phyloP scores from a whole-genome alignment of 2,797 vertebrate genomes.

The Merluccius polli region DNA sequence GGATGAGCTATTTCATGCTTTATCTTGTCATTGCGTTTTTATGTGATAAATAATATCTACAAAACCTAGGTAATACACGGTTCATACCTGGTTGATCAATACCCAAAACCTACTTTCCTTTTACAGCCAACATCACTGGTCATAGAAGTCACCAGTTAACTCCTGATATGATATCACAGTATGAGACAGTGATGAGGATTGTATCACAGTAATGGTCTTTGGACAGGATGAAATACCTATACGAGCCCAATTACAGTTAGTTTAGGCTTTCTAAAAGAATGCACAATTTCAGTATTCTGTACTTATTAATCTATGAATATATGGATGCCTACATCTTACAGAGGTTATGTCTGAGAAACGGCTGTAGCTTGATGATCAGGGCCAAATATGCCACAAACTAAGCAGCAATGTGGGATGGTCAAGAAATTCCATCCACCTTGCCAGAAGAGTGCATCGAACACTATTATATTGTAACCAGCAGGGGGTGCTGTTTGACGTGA shows the following conservation, averaged over 20 bases:
- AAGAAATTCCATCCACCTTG: too few species aligned
- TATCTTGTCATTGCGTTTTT: neutral
- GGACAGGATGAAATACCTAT: neutral
- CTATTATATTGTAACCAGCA: neutral
- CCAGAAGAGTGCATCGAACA: too few species aligned
- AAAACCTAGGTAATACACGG: neutral
- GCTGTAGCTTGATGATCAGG: too few species aligned
- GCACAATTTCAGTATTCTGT: too few species aligned
- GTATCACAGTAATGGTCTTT: neutral
- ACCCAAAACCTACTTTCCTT: neutral
- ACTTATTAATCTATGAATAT: too few species aligned
- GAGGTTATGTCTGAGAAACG: neutral
- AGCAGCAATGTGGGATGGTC: too few species aligned
- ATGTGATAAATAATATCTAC: neutral
- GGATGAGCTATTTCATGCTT: neutral
- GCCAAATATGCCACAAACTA: too few species aligned
- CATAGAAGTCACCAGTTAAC: neutral
- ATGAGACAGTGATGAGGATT: neutral
- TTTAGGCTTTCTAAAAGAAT: neutral
- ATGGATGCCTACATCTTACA: neutral
- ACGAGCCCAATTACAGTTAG: neutral
- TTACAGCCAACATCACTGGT: neutral
- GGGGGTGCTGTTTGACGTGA: neutral
- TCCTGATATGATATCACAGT: neutral
- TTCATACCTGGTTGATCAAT: neutral